phyloP scores from a whole-genome alignment of 1,140 invertebrate species.

The Anastrepha obliqua region DNA sequence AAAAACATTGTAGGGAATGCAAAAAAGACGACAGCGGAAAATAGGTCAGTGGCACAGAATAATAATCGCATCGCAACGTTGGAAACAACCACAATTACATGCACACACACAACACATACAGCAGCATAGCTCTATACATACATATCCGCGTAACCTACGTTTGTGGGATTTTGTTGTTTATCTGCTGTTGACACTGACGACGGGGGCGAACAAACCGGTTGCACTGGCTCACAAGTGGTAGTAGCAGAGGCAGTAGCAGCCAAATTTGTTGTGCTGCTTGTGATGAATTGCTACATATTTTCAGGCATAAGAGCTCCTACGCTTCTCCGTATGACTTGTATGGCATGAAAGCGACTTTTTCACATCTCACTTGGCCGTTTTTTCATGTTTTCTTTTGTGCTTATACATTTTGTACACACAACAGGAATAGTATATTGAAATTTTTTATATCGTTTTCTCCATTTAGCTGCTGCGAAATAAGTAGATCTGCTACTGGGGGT shows the following conservation, averaged over 20 bases:
- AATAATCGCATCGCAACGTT: background rate
- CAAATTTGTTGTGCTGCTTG: background rate
- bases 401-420: background rate
- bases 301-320: background rate
- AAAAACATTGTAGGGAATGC: background rate
- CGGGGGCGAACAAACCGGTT: background rate
- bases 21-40: background rate
- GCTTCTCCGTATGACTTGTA: background rate
- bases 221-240: background rate
- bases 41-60: conserved; percentile 48
- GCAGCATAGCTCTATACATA: background rate
- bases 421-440: too few species aligned
- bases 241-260: background rate
- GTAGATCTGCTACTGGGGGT: too few species aligned
- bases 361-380: background rate
- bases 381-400: background rate
- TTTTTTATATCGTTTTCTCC: too few species aligned
- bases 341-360: background rate
- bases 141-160: background rate
- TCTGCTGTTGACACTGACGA: conserved; percentile 42
- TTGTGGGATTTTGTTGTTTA: conserved; percentile 21
- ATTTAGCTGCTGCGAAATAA: too few species aligned
- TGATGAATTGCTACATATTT: background rate
- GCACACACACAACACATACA: background rate
- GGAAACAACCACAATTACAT: background rate